Conservation (phyloP, 2,797 vertebrate genomes). For the Labroides dimidiatus region DNA sequence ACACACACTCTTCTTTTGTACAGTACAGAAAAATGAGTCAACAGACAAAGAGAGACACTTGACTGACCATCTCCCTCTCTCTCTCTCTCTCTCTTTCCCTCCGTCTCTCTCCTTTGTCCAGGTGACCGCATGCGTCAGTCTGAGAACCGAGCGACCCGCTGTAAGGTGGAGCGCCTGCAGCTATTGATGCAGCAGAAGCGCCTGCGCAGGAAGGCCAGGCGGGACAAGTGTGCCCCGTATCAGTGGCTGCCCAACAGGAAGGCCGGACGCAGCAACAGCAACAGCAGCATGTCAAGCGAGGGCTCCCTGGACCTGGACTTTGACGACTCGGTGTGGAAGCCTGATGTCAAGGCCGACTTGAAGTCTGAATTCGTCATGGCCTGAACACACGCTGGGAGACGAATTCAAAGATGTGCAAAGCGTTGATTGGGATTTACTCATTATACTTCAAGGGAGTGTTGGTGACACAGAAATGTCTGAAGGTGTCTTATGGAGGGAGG, state of each 20-base stretch:
- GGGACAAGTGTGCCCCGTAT: constrained; percentile 93
- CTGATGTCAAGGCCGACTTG: constrained; percentile 96
- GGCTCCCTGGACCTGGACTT: constrained; percentile 96
- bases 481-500: constrained; percentile 33
- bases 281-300: constrained; percentile 92
- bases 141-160: constrained; percentile 96
- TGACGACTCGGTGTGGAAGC: constrained; percentile 97
- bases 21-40: no score
- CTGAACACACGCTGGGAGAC: constrained; percentile 64
- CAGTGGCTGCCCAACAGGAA: constrained; percentile 96
- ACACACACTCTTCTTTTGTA: no score
- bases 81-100: constrained; percentile 6
- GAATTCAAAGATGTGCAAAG: constrained; percentile 45
- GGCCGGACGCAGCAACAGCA: constrained; percentile 92
- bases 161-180: constrained; percentile 97
- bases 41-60: background rate
- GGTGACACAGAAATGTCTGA: constrained; percentile 48
- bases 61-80: constrained; percentile 25
- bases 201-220: constrained; percentile 92
- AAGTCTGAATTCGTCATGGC: constrained; percentile 97
- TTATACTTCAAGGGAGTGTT: constrained; percentile 43
- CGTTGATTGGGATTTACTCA: constrained; percentile 62
- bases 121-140: constrained; percentile 96
- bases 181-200: constrained; percentile 97
- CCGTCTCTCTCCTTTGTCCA: constrained; percentile 53